Percentiles rank a stretch among this genome's conserved stretches.
Conservation (phyloP, 2,797 vertebrate species). For the Trichosurus vulpecula region DNA sequence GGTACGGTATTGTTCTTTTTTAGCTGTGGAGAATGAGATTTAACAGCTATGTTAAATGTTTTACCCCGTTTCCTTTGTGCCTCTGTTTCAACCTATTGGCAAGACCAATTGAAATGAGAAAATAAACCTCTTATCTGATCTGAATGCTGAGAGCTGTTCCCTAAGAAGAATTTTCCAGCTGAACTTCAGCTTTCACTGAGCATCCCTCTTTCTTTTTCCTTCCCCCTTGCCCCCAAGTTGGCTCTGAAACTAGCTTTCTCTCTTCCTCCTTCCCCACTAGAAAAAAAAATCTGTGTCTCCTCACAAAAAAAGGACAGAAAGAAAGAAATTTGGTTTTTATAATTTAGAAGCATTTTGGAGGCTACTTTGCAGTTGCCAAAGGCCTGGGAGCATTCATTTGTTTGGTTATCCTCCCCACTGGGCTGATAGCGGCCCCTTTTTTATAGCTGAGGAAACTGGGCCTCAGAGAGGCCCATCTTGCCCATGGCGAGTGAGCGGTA, state of each 20-base stretch:
- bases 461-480: neutral
- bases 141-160: conserved; percentile 67
- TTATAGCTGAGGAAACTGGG: neutral
- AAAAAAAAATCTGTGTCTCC: neutral
- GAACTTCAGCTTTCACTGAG: conserved; percentile 51
- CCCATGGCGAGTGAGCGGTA: neutral
- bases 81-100: conserved; percentile 84
- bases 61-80: conserved; percentile 82
- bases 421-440: neutral
- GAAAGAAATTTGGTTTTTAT: neutral
- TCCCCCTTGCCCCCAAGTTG: conserved; percentile 50
- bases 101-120: conserved; percentile 78
- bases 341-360: neutral
- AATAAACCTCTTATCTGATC: conserved; percentile 82
- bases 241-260: conserved; percentile 7
- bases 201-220: conserved; percentile 44
- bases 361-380: neutral
- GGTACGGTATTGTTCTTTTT: conserved; percentile 84
- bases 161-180: conserved; percentile 72
- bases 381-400: neutral
- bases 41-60: conserved; percentile 86
- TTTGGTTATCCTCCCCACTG: neutral
- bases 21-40: conserved; percentile 86
- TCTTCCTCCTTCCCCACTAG: conserved; percentile 16
- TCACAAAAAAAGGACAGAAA: neutral